Evolutionary conservation across 2,797 vertebrate species (phyloP).

Genomic region (Ficedula albicollis): DNA sequence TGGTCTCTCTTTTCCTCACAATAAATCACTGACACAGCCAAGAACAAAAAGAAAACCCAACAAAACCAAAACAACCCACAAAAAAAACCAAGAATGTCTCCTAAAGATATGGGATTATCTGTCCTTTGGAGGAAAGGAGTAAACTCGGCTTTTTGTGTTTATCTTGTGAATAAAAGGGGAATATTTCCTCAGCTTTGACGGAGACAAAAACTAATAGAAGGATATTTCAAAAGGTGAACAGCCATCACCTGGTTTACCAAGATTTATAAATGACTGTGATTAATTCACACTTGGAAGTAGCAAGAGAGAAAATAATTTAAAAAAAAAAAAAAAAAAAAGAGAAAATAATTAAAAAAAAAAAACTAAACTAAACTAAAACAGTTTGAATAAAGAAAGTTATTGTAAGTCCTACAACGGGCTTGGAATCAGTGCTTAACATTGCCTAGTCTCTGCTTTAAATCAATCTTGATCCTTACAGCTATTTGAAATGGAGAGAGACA

Average conservation of each 20-base stretch:
- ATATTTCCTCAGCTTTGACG: background rate
- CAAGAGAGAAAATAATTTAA: background rate
- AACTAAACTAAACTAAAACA: fast-evolving
- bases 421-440: background rate
- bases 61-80: background rate
- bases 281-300: background rate
- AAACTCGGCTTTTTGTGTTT: background rate
- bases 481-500: background rate
- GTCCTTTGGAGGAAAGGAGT: background rate
- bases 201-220: background rate
- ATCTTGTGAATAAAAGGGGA: background rate
- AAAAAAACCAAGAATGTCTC: background rate
- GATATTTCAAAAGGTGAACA: background rate
- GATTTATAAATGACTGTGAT: background rate
- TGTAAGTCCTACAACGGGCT: background rate
- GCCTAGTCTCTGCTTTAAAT: background rate
- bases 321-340: background rate
- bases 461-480: background rate
- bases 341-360: background rate
- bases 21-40: background rate
- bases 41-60: background rate
- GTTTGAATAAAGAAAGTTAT: background rate
- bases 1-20: background rate
- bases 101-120: background rate
- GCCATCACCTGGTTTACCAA: background rate